Evolutionary conservation across 2,888 invertebrate genomes (phyloP).

Genomic region (Pseudococcus viburni): DNA sequence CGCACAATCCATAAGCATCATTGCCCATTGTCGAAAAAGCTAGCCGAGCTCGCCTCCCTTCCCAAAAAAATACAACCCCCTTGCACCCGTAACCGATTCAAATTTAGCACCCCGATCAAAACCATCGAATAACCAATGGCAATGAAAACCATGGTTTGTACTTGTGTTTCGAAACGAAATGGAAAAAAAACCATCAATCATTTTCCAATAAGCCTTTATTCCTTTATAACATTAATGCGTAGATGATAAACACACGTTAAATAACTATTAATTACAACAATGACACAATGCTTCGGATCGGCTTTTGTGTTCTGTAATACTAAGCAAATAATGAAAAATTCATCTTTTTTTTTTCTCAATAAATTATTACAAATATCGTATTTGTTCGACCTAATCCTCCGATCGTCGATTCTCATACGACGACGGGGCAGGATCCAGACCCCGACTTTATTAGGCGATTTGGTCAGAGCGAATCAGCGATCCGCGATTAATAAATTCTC

Average conservation of each 20-base stretch:
- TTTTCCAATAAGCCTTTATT: conserved; percentile 67
- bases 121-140: conserved; percentile 67
- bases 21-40: conserved; percentile 67
- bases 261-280: conserved; percentile 61
- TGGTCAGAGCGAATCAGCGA: conserved; percentile 36
- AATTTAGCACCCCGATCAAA: conserved; percentile 13
- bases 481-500: conserved; percentile 10
- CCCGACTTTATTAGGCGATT: background rate
- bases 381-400: background rate
- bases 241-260: conserved; percentile 60
- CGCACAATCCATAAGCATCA: conserved; percentile 69
- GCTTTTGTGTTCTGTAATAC: conserved; percentile 67
- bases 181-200: conserved; percentile 67
- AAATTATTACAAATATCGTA: background rate
- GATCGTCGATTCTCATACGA: background rate
- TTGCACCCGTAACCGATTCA: background rate
- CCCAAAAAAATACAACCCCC: background rate
- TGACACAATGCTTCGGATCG: conserved; percentile 66
- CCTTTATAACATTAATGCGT: conserved; percentile 58
- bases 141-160: conserved; percentile 68
- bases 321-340: conserved; percentile 47
- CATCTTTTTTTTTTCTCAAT: conserved; percentile 10
- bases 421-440: background rate
- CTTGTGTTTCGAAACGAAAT: conserved; percentile 68
- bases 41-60: background rate